These are phyloP conservation scores for Scaptomyza hsui DNA, from an alignment of 1,140 invertebrate species.

Conservation along the genomic window DNA sequence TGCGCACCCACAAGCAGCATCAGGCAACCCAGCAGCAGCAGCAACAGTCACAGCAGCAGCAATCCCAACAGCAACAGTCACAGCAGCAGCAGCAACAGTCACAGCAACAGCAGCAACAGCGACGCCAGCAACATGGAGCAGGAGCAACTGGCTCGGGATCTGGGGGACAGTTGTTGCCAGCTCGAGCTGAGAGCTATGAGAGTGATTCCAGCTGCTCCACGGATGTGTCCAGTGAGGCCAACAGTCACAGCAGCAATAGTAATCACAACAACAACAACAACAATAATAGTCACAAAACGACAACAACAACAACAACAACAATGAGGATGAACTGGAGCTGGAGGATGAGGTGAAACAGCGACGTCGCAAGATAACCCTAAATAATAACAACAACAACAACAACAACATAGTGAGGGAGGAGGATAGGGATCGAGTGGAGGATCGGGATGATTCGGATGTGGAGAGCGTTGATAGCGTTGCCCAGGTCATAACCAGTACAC, in stretches of 20 bases:
- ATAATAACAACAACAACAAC: constrained; percentile 75
- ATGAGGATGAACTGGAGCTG: constrained; percentile 20
- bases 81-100: constrained; percentile 20
- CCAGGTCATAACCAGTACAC: constrained; percentile 61
- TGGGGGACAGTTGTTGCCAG: constrained; percentile 33
- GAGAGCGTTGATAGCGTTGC: constrained; percentile 38
- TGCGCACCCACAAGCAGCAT: constrained; percentile 88
- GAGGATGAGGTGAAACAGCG: constrained; percentile 41
- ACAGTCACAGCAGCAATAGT: constrained; percentile 29
- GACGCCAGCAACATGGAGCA: constrained; percentile 20
- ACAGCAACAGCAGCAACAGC: constrained; percentile 27
- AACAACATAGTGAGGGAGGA: constrained; percentile 51
- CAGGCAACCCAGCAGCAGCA: constrained; percentile 65
- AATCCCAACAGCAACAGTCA: constrained; percentile 15
- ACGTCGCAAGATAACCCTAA: constrained; percentile 63
- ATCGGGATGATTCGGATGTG: constrained; percentile 13
- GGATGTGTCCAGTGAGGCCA: constrained; percentile 70
- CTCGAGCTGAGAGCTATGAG: constrained; percentile 73
- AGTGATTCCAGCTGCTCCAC: constrained; percentile 83
- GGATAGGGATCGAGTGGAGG: neutral
- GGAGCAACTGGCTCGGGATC: neutral
- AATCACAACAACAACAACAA: constrained; percentile 66
- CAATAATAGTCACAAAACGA: constrained; percentile 58
- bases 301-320: constrained; percentile 65
- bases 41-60: constrained; percentile 23